phyloP scores from a whole-genome alignment of 2,113 vertebrate species.

The Atlantisia rogersi region DNA sequence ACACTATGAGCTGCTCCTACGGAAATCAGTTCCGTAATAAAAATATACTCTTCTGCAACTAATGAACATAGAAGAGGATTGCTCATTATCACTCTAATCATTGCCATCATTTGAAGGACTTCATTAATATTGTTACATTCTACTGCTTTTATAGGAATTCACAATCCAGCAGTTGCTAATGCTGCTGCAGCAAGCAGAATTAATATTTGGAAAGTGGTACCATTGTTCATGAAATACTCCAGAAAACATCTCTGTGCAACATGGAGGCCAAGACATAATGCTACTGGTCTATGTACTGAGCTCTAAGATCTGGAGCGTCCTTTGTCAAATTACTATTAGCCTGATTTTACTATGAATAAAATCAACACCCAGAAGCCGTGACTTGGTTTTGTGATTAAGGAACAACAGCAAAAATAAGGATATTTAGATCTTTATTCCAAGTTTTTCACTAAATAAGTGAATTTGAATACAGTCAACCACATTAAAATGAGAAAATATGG shows the following conservation, averaged over 20 bases:
- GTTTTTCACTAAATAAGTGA: neutral
- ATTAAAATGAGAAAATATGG: neutral
- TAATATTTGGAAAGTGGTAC: neutral
- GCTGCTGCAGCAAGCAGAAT: neutral
- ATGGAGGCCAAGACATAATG: neutral
- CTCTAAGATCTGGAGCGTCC: neutral
- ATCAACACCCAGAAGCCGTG: neutral
- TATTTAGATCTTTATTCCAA: neutral
- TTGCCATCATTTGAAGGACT: neutral
- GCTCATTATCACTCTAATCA: conserved; percentile 5
- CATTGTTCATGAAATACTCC: neutral
- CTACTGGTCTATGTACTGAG: neutral
- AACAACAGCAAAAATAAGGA: neutral
- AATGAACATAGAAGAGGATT: conserved; percentile 26
- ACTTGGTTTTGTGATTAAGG: neutral
- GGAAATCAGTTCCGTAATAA: neutral
- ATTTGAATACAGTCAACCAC: neutral
- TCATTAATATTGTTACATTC: neutral
- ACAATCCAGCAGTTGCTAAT: neutral
- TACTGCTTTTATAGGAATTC: neutral
- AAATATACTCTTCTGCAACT: neutral
- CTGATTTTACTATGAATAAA: neutral
- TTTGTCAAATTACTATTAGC: neutral
- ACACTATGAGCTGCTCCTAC: neutral
- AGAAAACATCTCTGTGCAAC: neutral